phyloP scores from a whole-genome alignment of 2,113 vertebrate genomes.

The Natator depressus region DNA sequence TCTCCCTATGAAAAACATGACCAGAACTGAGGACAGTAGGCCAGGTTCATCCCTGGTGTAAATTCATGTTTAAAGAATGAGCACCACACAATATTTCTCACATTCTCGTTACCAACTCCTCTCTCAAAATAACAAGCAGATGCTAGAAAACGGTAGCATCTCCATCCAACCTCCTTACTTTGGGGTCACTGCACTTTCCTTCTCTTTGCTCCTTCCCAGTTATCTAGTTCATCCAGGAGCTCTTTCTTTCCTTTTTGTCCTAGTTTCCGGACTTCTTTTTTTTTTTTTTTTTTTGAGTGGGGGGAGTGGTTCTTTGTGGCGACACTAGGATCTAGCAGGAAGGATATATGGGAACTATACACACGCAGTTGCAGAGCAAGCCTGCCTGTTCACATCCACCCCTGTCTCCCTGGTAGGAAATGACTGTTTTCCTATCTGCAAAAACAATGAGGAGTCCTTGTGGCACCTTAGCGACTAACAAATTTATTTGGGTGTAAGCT shows the following conservation, averaged over 20 bases:
- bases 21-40: background rate
- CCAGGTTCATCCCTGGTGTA: slow-evolving; percentile 17
- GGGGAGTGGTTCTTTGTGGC: background rate
- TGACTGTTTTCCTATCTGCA: background rate
- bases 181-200: background rate
- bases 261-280: slow-evolving; percentile 49
- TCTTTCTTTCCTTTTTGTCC: slow-evolving; percentile 43
- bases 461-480: too few relatives aligned
- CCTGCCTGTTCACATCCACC: fast-evolving
- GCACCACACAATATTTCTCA: background rate
- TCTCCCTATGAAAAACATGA: background rate
- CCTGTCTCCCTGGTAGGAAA: background rate
- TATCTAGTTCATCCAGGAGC: background rate
- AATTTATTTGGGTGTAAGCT: too few relatives aligned
- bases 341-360: slow-evolving; percentile 14
- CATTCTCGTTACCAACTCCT: background rate
- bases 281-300: background rate
- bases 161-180: background rate
- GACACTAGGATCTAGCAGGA: background rate
- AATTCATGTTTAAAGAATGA: background rate
- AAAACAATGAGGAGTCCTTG: too few relatives aligned
- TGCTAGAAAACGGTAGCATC: background rate
- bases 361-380: background rate
- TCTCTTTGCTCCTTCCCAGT: slow-evolving; percentile 1
- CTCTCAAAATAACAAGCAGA: background rate